phyloP scores from a whole-genome alignment of 1,140 invertebrate species.

The Drosophila parabipectinata region DNA sequence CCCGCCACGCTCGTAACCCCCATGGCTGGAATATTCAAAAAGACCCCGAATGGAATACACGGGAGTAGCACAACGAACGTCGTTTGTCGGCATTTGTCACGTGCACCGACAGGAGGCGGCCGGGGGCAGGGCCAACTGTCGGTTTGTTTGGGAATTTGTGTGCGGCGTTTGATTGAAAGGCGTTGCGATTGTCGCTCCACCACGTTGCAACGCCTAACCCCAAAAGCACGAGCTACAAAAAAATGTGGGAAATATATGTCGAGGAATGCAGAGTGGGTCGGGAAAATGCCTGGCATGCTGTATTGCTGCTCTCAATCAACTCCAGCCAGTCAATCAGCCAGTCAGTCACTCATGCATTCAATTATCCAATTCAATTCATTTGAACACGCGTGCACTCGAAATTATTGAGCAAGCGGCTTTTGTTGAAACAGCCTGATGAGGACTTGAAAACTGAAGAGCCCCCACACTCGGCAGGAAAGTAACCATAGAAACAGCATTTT shows the following conservation, averaged over 20 bases:
- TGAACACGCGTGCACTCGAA: conserved; percentile 50
- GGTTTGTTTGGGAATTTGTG: conserved; percentile 65
- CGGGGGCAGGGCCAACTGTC: conserved; percentile 28
- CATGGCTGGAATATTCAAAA: conserved; percentile 37
- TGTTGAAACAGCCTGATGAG: conserved; percentile 46
- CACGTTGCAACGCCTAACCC: conserved; percentile 43
- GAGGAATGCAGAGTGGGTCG: conserved; percentile 10
- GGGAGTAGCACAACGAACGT: conserved; percentile 12
- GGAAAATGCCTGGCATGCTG: conserved; percentile 17
- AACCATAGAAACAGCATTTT: neutral
- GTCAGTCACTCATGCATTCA: conserved; percentile 53
- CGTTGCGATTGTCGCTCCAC: conserved; percentile 53
- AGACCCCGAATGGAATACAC: conserved; percentile 3
- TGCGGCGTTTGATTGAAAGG: conserved; percentile 74
- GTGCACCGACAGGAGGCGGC: conserved; percentile 56
- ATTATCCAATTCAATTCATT: conserved; percentile 59
- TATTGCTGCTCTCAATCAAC: conserved; percentile 44
- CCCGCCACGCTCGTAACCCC: neutral
- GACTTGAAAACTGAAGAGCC: conserved; percentile 23
- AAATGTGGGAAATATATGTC: conserved; percentile 17
- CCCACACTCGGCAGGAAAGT: conserved; percentile 8
- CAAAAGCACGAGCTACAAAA: conserved; percentile 9
- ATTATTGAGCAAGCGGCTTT: conserved; percentile 44
- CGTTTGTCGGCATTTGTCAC: conserved; percentile 78
- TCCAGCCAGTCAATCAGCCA: conserved; percentile 43